Evolutionary conservation across 2,797 vertebrate genomes (phyloP).

Genomic region (Pangasius krempfi): DNA sequence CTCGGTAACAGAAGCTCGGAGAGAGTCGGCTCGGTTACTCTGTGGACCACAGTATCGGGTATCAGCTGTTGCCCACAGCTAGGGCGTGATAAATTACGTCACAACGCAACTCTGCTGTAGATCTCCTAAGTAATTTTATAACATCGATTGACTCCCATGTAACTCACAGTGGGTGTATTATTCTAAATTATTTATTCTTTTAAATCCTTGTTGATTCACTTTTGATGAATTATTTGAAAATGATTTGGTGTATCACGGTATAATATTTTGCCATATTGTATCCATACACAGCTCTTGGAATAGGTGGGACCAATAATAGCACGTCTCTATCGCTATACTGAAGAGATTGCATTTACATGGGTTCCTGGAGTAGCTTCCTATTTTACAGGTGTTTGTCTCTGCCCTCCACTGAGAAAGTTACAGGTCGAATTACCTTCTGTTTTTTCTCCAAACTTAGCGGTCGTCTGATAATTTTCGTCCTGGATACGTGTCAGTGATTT

Average conservation of each 20-base stretch:
- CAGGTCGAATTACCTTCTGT: accelerated
- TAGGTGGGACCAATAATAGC: background rate
- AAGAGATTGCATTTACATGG: background rate
- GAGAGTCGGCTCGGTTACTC: background rate
- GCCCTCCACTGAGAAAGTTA: background rate
- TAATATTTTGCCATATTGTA: background rate
- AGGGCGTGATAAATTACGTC: background rate
- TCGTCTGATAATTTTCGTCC: too few relatives aligned
- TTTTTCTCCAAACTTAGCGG: too few relatives aligned
- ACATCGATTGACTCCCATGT: background rate
- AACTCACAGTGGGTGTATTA: background rate
- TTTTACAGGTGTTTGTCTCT: background rate
- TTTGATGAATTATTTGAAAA: too few relatives aligned
- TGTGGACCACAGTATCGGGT: background rate
- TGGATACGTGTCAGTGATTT: background rate
- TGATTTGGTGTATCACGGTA: too few relatives aligned
- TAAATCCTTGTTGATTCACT: too few relatives aligned
- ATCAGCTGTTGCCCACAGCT: background rate
- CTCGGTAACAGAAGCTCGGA: background rate
- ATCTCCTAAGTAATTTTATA: background rate
- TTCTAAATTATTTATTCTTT: too few relatives aligned
- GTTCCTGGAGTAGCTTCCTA: background rate
- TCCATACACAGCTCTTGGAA: background rate
- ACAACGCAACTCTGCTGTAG: background rate
- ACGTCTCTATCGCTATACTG: background rate